Evolutionary conservation across 2,888 invertebrate species (phyloP), one percentile per base, ranked within the genome.

Genomic region (Spodoptera littoralis): DNA sequence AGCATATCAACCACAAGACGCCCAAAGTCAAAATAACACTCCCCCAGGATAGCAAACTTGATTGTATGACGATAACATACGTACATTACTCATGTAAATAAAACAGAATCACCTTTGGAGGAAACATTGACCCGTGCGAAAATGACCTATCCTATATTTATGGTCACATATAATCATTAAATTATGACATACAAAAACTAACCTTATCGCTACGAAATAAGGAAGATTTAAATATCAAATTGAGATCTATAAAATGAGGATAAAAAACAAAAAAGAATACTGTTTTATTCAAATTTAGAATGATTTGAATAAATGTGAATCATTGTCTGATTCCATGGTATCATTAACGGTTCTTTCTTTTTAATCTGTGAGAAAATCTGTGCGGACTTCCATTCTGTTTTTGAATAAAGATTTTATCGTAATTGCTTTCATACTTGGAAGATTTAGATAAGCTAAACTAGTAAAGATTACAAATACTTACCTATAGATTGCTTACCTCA

Each of bases 91-190:
- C 0, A 30, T 12, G 45, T 44, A 30, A 4, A 11, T 22, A 8
- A 13, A 59, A 18, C 13, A n/a, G 22, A 48, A 48, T 45, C 11
- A n/a, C 11, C 24, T 18, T 44, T 30, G 4, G 44, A 41, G 22
- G 24, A 61, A 75, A 75, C 55, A 70, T 70, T 75, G 70, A 75
- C 76, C 69, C 41, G 27, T 11, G 68, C 45, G 12, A 3, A 52
- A n/a, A 2, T 60, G 69, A 69, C 61, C 45, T 54, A 53, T 60
- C 60, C 36, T 18, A 27, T 22, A 44, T 36, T 2, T n/a, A 41
- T 18, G n/a, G 9, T n/a, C 43, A 44, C 27, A 36, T 36, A 36
- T 2, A 8, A 8, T 36, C 36, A 36, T 36, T 36, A 30, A 8
- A 30, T 30, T 6, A 30, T 9, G 36, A 36, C 36, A 36, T 36